Evolutionary conservation across 1,140 invertebrate genomes (phyloP), one percentile per base, ranked within the genome.

Genomic region (Orchesella cincta): DNA sequence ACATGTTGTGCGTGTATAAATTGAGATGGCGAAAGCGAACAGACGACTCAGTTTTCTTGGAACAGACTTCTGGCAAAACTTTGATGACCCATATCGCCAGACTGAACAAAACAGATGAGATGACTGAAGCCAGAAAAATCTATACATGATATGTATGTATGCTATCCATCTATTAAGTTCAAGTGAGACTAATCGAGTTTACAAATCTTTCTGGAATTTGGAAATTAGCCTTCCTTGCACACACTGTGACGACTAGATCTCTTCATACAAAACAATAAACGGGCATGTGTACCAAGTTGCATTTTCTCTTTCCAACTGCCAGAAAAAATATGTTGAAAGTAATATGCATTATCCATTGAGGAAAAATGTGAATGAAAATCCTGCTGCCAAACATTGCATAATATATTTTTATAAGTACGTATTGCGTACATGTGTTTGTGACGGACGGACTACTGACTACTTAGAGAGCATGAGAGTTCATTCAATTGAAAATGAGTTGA

Each of bases 191-290:
- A 57, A 57, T 57, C 12, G 52, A 57, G 3, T n/a, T 14, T 57
- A 57, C 52, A n/a, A 57, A 57, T 57, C 52, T 57, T 57, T 57
- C 52, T 57, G 52, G 52, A 57, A 57, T 57, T 57, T 57, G 52
- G 52, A 57, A 57, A 57, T 57, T n/a, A n/a, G 20, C 8, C 20
- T 46, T 46, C 39, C 8, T 12, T 46, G 8, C 20, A 20, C 39
- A 46, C 20, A 20, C 8, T 46, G 39, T 12, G 20, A 46, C 39
- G 20, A 46, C 20, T 12, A 20, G 39, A n/a, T n/a, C n/a, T n/a
- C n/a, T n/a, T n/a, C n/a, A n/a, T n/a, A n/a, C n/a, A n/a, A n/a
- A n/a, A n/a, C n/a, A n/a, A n/a, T n/a, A n/a, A n/a, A n/a, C n/a
- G n/a, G n/a, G n/a, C n/a, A n/a, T n/a, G n/a, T n/a, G n/a, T n/a